Conservation (phyloP, 35 echinoderm and acorn worm genomes). For the Eucidaris tribuloides region DNA sequence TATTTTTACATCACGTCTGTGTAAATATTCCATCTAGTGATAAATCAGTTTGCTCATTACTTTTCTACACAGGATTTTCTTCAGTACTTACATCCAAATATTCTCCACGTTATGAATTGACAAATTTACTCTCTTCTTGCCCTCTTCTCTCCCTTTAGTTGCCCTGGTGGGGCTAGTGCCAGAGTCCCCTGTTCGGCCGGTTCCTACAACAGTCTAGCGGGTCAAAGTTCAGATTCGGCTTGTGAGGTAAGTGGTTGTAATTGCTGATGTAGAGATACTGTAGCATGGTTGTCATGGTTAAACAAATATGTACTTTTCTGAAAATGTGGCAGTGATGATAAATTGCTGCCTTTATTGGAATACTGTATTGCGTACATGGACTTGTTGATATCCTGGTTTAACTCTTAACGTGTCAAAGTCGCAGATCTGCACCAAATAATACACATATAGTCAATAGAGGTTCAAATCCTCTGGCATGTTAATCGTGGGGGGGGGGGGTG, state of each 20-base stretch:
- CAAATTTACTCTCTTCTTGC: too few relatives aligned
- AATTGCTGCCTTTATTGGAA: not conserved
- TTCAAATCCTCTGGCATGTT: too few relatives aligned
- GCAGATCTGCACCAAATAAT: not conserved
- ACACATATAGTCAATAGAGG: too few relatives aligned
- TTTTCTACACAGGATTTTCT: not conserved
- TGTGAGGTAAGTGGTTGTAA: conserved; percentile 52
- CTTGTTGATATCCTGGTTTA: not conserved
- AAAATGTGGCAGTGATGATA: not conserved
- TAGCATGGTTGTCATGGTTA: too few relatives aligned
- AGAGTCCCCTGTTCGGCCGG: conserved; percentile 70
- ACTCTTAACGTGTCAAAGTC: not conserved
- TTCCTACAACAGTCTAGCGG: conserved; percentile 65
- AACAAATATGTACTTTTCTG: not conserved
- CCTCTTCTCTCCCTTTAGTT: conserved; percentile 59
- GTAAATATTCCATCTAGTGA: not conserved
- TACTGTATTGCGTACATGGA: not conserved
- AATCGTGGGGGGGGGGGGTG: too few relatives aligned
- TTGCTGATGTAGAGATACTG: not conserved
- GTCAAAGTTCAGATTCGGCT: conserved; percentile 40
- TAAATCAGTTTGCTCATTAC: not conserved
- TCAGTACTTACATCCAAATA: not conserved
- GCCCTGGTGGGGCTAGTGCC: conserved; percentile 71
- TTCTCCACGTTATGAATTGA: not conserved
- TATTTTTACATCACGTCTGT: not conserved